These are phyloP conservation scores for Brachypteracias leptosomus DNA, from an alignment of 2,113 vertebrate genomes.

Conservation along the genomic window DNA sequence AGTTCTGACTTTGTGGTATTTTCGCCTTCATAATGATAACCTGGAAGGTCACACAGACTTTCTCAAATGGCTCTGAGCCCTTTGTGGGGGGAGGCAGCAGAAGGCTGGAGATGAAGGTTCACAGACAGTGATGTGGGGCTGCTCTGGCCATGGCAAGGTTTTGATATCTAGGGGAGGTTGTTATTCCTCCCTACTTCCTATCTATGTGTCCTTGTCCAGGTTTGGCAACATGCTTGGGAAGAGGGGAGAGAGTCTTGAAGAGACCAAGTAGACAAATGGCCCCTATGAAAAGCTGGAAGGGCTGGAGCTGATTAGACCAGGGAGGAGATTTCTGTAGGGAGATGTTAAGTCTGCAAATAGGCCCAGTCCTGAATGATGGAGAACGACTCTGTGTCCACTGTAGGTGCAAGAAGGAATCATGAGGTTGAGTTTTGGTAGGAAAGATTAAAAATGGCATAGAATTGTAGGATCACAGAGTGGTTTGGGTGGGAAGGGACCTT, in stretches of 20 bases:
- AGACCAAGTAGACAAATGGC: neutral
- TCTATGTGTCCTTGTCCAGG: neutral
- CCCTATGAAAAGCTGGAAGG: neutral
- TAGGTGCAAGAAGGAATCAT: neutral
- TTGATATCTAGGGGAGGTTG: neutral
- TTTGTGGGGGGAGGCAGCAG: neutral
- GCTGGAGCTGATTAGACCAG: neutral
- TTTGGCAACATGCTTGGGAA: neutral
- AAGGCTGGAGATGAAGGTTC: neutral
- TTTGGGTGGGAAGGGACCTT: neutral
- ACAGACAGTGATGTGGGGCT: fast-evolving
- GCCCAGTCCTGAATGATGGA: neutral
- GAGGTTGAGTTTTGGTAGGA: neutral
- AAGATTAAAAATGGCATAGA: neutral
- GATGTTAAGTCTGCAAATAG: neutral
- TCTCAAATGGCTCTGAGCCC: neutral
- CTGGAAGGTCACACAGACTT: neutral
- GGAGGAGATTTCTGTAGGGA: neutral
- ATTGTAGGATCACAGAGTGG: neutral
- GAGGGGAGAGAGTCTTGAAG: neutral
- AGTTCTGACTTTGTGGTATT: neutral
- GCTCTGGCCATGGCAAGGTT: neutral
- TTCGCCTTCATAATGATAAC: neutral
- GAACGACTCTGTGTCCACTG: neutral
- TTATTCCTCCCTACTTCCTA: neutral